Base-by-base conservation (phyloP, 1,140 invertebrate genomes). In the Nomia melanderi region DNA sequence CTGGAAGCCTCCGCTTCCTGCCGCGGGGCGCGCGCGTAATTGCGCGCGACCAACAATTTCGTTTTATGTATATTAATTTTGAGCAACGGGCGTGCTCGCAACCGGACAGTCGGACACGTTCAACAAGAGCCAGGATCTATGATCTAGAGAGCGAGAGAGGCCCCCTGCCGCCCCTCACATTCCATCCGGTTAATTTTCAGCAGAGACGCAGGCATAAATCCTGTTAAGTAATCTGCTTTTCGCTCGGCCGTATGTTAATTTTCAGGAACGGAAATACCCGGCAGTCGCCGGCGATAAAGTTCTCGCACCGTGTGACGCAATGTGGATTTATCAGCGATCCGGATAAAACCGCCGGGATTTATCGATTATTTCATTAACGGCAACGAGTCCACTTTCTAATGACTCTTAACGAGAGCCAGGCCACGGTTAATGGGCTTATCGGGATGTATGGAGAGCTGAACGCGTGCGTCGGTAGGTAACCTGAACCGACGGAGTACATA, bases 351-450 rank as follows among this genome's bases (percentile, higher is more conserved):
- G 63, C 9, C 31, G 47, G 29, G 54, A 76, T 76, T 76, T 69
- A 67, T 65, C 64, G 74, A 70, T 77, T 70, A 80, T 44, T 77
- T 79, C 72, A 79, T 79, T 78, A 77, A 70, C 66, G 41, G 29
- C 66, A 70, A 71, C 63, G 50, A 66, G 27, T 39, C 27, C 44
- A 77, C 78, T 79, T 79, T 79, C 78, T 79, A 79, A 79, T 60
- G 73, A 79, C 54, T 50, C 7, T 14, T 31, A 73, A 72, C 60
- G 59, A 57, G 53, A n/a, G 39, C n/a, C 59, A 14, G 59, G 41
- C n/a, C 59, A 59, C 59, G 53, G 47, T 65, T 73, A 78, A 78
- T 78, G 29, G 36, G 54, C 56, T 29, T 74, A 65, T 41, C 60
- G 57, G 70, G 47, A 64, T 56, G 33, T 54, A 31, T 54, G 39